A percentile compares a stretch with the other conserved stretches of the same genome.
Conservation (phyloP, 2,113 vertebrate genomes). For the Brachypodius melanocephalos region DNA sequence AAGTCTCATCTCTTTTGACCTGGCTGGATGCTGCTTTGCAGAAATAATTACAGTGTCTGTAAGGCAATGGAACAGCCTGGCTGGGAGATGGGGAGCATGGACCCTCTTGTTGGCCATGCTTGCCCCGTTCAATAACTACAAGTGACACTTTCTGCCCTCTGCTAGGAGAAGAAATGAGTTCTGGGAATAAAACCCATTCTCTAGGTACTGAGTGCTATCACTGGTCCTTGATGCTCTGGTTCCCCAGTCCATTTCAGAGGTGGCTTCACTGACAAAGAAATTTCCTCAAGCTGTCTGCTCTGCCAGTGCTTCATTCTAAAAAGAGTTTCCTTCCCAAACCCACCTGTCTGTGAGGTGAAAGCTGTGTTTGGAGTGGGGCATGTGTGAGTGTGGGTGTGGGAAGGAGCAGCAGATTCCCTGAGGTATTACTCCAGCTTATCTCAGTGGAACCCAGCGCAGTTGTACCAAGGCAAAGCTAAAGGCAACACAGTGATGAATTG, state of each 20-base stretch:
- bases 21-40: neutral
- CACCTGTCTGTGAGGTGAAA: neutral
- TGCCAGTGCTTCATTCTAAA: neutral
- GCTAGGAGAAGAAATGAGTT: neutral
- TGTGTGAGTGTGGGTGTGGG: neutral
- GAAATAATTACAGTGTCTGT: neutral
- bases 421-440: neutral
- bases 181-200: neutral
- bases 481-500: neutral
- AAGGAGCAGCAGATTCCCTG: neutral
- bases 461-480: neutral
- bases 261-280: neutral
- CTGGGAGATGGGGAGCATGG: neutral
- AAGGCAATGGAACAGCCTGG: neutral
- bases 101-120: neutral
- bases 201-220: neutral
- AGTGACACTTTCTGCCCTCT: neutral
- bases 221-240: neutral
- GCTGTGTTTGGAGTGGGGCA: neutral
- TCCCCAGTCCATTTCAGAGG: neutral
- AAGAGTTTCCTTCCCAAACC: neutral
- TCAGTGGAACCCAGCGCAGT: neutral
- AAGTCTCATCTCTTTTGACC: neutral
- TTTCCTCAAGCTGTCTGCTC: neutral
- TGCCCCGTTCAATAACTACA: neutral